Evolutionary conservation across 2,113 vertebrate genomes (phyloP).

Genomic region (Kryptolebias marmoratus): DNA sequence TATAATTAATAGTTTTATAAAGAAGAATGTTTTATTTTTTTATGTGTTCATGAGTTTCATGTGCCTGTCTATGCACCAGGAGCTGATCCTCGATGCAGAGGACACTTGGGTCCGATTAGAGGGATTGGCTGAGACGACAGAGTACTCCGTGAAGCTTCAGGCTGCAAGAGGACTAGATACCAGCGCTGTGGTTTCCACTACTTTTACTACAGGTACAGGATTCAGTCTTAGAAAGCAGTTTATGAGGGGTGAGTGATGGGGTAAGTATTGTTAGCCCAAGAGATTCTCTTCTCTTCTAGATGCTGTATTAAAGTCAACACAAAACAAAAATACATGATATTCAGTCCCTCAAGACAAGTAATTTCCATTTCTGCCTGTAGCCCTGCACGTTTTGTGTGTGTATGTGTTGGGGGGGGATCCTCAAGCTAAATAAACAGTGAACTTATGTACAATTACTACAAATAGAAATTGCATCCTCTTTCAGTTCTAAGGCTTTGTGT

Average conservation of each 20-base stretch:
- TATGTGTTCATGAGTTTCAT: constrained; percentile 13
- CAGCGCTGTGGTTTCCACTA: constrained; percentile 84
- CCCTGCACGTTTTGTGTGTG: neutral
- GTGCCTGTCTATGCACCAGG: constrained; percentile 75
- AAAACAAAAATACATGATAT: constrained; percentile 27
- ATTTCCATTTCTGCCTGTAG: neutral
- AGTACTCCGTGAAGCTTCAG: constrained; percentile 91
- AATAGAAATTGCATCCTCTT: too few relatives aligned
- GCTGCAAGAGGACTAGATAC: constrained; percentile 86
- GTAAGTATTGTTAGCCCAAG: constrained; percentile 12
- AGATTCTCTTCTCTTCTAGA: constrained; percentile 12
- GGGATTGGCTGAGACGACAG: constrained; percentile 90
- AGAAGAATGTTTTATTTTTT: neutral
- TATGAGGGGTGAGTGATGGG: neutral
- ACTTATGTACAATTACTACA: too few relatives aligned
- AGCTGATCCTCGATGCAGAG: constrained; percentile 95
- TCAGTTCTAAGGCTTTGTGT: too few relatives aligned
- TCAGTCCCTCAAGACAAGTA: constrained; percentile 20
- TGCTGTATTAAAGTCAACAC: constrained; percentile 29
- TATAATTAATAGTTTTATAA: constrained; percentile 17
- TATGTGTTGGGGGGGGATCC: too few relatives aligned
- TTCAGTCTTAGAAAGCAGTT: constrained; percentile 10
- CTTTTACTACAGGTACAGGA: constrained; percentile 90
- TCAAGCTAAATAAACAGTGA: too few relatives aligned
- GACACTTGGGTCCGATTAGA: constrained; percentile 97